These are phyloP conservation scores for Cynodonichthys magdalenae DNA, from an alignment of 2,797 vertebrate species.

Conservation along the genomic window DNA sequence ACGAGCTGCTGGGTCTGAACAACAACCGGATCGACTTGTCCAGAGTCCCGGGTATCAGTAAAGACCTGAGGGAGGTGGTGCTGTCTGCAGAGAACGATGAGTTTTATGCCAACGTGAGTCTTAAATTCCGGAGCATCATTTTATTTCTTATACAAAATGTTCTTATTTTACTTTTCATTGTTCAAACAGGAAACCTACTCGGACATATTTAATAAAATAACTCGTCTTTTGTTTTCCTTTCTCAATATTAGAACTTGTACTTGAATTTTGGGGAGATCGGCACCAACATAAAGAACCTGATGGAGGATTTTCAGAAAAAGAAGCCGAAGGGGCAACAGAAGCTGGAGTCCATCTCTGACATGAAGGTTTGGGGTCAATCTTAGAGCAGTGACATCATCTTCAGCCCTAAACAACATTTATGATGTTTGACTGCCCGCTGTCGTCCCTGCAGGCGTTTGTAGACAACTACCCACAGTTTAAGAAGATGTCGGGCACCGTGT, in stretches of 20 bases:
- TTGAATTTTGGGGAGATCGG: slow-evolving; percentile 98
- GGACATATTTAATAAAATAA: not conserved
- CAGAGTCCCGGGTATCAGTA: slow-evolving; percentile 91
- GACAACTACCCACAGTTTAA: slow-evolving; percentile 98
- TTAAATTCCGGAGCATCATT: too few species aligned
- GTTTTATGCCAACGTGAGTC: slow-evolving; percentile 94
- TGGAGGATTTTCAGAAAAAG: slow-evolving; percentile 98
- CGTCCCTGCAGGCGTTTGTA: slow-evolving; percentile 87
- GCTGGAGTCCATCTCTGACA: slow-evolving; percentile 93
- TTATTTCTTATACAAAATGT: too few species aligned
- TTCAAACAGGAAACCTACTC: not conserved
- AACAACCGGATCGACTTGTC: slow-evolving; percentile 98
- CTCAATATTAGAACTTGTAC: slow-evolving; percentile 88
- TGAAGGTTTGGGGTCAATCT: slow-evolving; percentile 83
- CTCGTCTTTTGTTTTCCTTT: not conserved
- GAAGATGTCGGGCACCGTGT: slow-evolving; percentile 97
- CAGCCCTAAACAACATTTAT: not conserved
- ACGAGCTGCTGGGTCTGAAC: slow-evolving; percentile 93
- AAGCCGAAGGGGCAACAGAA: slow-evolving; percentile 95
- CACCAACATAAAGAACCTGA: slow-evolving; percentile 97
- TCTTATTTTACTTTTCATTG: too few species aligned
- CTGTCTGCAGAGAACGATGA: slow-evolving; percentile 95
- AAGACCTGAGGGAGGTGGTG: slow-evolving; percentile 93
- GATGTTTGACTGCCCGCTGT: not conserved
- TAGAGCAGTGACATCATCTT: not conserved